phyloP scores from a whole-genome alignment of 2,113 vertebrate genomes.

The Macquaria ambigua region DNA sequence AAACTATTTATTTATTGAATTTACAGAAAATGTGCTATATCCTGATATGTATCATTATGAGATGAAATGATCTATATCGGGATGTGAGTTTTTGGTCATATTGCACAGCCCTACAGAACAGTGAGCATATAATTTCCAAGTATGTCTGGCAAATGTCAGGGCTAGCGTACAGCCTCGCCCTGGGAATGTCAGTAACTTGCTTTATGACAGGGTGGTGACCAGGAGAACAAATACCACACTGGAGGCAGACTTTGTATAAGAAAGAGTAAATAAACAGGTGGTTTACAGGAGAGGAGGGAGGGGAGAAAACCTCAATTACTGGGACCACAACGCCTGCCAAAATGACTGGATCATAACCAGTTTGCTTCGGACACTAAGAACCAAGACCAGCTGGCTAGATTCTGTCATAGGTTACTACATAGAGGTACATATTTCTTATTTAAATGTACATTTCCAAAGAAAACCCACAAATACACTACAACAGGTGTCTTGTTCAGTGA shows the following conservation, averaged over 20 bases:
- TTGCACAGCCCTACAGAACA: background rate
- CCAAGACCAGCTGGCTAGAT: background rate
- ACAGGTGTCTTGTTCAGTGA: background rate
- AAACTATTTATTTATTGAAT: too few species aligned
- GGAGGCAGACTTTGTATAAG: background rate
- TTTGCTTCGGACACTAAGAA: background rate
- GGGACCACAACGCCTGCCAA: background rate
- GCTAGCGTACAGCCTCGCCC: background rate
- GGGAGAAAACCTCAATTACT: background rate
- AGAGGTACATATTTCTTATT: background rate
- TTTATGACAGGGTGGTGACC: background rate
- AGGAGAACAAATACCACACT: background rate
- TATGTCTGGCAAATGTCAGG: background rate
- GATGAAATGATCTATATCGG: too few species aligned
- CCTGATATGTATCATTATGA: too few species aligned
- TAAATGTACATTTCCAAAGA: background rate
- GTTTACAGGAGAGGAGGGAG: background rate
- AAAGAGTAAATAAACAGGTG: slow-evolving; percentile 3
- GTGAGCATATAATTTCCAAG: background rate
- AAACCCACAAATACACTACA: background rate
- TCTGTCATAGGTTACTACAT: background rate
- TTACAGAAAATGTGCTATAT: too few species aligned
- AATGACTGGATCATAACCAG: background rate
- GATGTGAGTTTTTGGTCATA: too few species aligned
- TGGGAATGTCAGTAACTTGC: background rate